Conservation (phyloP, 2,797 vertebrate species). For the Monodelphis domestica region DNA sequence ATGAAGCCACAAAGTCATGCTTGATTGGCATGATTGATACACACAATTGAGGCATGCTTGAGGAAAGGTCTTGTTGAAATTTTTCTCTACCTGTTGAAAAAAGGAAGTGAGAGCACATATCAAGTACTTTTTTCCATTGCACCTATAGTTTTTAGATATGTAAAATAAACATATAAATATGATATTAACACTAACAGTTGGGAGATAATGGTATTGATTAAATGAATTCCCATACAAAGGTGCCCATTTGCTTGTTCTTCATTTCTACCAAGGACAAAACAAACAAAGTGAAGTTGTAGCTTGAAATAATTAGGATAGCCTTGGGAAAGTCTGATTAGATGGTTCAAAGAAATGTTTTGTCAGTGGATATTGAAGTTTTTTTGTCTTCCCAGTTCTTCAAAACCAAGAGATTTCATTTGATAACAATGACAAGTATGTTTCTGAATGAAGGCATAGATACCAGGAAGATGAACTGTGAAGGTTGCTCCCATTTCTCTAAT, state of each 20-base stretch:
- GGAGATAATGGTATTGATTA: neutral
- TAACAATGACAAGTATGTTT: neutral
- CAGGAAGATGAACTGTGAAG: neutral
- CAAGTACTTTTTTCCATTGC: neutral
- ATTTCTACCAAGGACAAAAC: neutral
- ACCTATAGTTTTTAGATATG: neutral
- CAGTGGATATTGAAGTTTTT: neutral
- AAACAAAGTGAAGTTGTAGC: neutral
- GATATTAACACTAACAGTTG: neutral
- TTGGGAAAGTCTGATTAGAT: neutral
- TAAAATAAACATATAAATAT: neutral
- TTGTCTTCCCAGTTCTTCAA: neutral
- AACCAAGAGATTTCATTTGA: neutral
- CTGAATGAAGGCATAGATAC: neutral
- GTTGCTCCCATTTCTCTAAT: neutral
- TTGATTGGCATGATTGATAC: no score
- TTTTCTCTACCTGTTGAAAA: neutral
- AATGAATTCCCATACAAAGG: neutral
- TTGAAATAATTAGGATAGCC: neutral
- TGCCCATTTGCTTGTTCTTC: neutral
- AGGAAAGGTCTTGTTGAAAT: neutral
- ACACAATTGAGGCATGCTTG: no score
- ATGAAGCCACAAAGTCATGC: no score
- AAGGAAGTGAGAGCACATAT: neutral
- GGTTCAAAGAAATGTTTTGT: neutral